Base-by-base conservation (phyloP, 2,113 vertebrate genomes). In the Haplotaxodon microlepis region DNA sequence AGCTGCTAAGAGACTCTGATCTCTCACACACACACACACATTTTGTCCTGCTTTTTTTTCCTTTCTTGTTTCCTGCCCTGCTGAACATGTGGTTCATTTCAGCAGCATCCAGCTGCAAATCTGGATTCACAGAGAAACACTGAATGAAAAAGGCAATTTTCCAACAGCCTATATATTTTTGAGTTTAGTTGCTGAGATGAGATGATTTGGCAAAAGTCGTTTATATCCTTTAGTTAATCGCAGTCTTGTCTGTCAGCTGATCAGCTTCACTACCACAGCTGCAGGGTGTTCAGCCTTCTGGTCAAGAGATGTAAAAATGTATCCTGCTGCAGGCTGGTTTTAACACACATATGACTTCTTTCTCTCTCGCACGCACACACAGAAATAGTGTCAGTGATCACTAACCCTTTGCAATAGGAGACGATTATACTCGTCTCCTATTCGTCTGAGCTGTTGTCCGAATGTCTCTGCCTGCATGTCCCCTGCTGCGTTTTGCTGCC, bases 351-450 rank as follows among this genome's bases (percentile, higher is more conserved):
- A 81, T 81, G 36, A 51, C 24, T 82, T 76, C 69, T 19, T 38
- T 21, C 42, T 76, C 9, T 76, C 42, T 76, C 24, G 2, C 42
- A 29, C 24, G 16, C n/a, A 19, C 53, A 21, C 66, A 79, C 21
- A 69, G 51, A 66, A 13, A 42, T 9, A 13, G 7, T 36, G 6
- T 57, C 69, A 79, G 19, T 53, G 73, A 92, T 81, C 71, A 90
- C 96, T 95, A 45, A 96, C 95, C 95, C 92, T 71, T 17, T 85
- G 59, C 21, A 93, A 76, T n/a, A 95, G 87, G 4, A 90, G 29
- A 17, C 90, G 93, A 76, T 99, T 97, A 90, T 97, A 99, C 10
- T 98, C 97, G 2, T 99, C 98, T 8, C 98, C 98, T 1, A 99
- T 97, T 38, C 96, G 96, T 56, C 97, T 97, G 85, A 99, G 95